These are phyloP conservation scores for Magallana gigas DNA, from an alignment of 1,140 invertebrate genomes.

Conservation along the genomic window DNA sequence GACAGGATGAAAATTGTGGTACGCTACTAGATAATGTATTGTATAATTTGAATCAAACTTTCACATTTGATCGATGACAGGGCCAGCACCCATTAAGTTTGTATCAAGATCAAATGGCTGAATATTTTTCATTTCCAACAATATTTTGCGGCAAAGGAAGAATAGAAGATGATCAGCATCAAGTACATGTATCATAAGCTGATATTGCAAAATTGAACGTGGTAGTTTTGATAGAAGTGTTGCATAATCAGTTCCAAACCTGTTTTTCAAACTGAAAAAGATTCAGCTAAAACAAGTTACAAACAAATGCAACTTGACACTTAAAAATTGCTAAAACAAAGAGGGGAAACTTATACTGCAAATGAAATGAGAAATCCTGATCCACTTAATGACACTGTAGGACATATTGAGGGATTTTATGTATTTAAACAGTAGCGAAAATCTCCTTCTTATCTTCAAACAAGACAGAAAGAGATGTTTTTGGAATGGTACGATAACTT, in stretches of 20 bases:
- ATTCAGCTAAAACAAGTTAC: slow-evolving; percentile 44
- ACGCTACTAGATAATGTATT: slow-evolving; percentile 40
- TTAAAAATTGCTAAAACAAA: slow-evolving; percentile 40
- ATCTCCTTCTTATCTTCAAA: slow-evolving; percentile 58
- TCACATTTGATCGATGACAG: slow-evolving; percentile 47
- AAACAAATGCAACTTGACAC: slow-evolving; percentile 40
- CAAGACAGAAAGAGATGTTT: slow-evolving; percentile 60
- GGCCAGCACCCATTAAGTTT: slow-evolving; percentile 46
- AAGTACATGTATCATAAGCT: slow-evolving; percentile 40
- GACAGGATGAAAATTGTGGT: slow-evolving; percentile 30
- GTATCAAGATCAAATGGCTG: slow-evolving; percentile 51
- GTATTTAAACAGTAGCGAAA: slow-evolving; percentile 51
- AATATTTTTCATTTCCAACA: slow-evolving; percentile 56
- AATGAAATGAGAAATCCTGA: slow-evolving; percentile 24
- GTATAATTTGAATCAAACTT: slow-evolving; percentile 32
- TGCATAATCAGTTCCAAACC: slow-evolving; percentile 40
- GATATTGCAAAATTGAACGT: slow-evolving; percentile 48
- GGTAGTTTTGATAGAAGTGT: slow-evolving; percentile 45
- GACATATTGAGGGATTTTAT: slow-evolving; percentile 56
- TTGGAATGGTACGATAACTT: slow-evolving; percentile 65
- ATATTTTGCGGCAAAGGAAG: slow-evolving; percentile 61
- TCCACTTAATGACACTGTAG: slow-evolving; percentile 44
- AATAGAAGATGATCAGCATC: slow-evolving; percentile 1
- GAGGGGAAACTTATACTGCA: slow-evolving; percentile 47
- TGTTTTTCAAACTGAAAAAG: slow-evolving; percentile 53